phyloP scores from a whole-genome alignment of 2,888 invertebrate genomes.

The Drosophila lacicola region DNA sequence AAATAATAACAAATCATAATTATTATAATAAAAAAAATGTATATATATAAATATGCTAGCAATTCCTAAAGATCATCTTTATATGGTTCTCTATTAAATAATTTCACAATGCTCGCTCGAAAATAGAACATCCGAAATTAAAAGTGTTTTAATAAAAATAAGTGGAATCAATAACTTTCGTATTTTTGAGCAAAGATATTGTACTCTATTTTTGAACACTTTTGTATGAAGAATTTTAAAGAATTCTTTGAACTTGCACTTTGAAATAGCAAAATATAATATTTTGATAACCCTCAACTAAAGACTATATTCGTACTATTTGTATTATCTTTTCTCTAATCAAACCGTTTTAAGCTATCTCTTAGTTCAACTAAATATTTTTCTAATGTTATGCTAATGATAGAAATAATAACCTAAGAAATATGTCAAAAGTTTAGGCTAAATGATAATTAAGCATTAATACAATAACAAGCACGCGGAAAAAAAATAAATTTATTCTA shows the following conservation, averaged over 20 bases:
- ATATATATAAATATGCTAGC: neutral
- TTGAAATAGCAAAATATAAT: too few relatives aligned
- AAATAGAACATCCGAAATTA: neutral
- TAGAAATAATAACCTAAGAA: neutral
- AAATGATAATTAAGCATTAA: conserved; percentile 5
- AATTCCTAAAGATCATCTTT: neutral
- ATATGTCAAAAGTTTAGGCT: conserved; percentile 17
- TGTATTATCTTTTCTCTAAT: too few relatives aligned
- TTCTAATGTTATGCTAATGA: neutral
- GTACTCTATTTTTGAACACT: too few relatives aligned
- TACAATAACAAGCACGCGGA: neutral
- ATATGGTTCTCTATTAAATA: neutral
- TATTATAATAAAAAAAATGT: neutral
- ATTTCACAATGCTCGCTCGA: neutral
- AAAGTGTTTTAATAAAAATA: neutral
- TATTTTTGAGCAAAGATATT: too few relatives aligned
- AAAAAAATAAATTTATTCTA: conserved; percentile 2
- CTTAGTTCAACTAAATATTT: too few relatives aligned
- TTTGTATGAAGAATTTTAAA: too few relatives aligned
- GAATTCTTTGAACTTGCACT: too few relatives aligned
- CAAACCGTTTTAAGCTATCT: too few relatives aligned
- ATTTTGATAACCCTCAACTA: too few relatives aligned
- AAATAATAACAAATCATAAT: conserved; percentile 7
- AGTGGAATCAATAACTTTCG: neutral
- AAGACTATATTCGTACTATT: too few relatives aligned